Base-by-base conservation (phyloP, 2,888 invertebrate genomes). In the Adineta ricciae region DNA sequence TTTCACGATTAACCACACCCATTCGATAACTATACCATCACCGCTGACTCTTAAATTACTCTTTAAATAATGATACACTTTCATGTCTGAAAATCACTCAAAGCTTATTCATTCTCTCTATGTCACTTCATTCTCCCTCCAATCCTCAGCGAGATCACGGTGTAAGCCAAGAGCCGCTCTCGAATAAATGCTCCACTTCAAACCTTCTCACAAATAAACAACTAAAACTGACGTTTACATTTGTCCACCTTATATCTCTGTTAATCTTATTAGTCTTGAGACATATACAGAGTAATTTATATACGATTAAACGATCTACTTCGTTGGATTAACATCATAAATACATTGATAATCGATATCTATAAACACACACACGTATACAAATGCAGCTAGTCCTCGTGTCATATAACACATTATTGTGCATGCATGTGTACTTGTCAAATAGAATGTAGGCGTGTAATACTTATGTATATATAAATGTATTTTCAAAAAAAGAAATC, bases 391-490 rank as follows among this genome's bases (percentile, higher is more conserved):
- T 19, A 14, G 64, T 32, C 11, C 64, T 64, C 64, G 19, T 64
- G 64, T 64, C 32, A 64, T 64, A 64, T 64, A 64, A 64, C 64
- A 64, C 64, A 32, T 64, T 64, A 36, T 5, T 11, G 64, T 64
- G 19, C 19, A 36, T 36, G 32, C 14, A 11, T 32, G 32, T 36
- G 16, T 32, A 64, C 64, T 64, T 64, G 64, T 64, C 64, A 64
- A 27, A 64, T 64, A 64, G 64, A 36, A 64, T 64, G 64, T 64
- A 64, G 64, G 64, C 64, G 64, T 64, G 64, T 32, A 64, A 64
- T 64, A 16, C 64, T 64, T 64, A 27, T 64, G 64, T 32, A 64
- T 64, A 64, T 64, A 64, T 64, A 64, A 14, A 64, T 32, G 32
- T 64, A 32, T 64, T 32, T 64, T 64, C 32, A 32, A 5, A 3